Conservation (phyloP, 2,113 vertebrate species). For the Lonchura striata region DNA sequence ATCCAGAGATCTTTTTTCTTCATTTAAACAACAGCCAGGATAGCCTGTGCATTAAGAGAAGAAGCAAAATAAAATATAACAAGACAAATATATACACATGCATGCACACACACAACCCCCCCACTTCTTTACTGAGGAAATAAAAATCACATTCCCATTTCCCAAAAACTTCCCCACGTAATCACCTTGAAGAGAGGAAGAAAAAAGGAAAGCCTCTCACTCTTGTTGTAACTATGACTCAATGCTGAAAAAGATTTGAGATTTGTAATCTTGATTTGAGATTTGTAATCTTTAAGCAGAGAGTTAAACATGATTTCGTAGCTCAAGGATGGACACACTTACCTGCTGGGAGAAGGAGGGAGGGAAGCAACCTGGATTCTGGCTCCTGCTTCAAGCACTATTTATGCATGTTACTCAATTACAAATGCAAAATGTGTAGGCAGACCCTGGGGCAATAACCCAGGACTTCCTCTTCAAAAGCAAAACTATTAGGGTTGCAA, state of each 20-base stretch:
- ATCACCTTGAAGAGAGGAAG: neutral
- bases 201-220: neutral
- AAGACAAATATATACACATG: neutral
- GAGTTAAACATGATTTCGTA: neutral
- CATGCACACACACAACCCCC: neutral
- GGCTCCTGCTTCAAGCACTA: neutral
- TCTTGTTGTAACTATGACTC: neutral
- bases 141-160: neutral
- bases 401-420: constrained; percentile 34
- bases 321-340: constrained; percentile 15
- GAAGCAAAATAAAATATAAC: neutral
- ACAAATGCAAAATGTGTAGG: constrained; percentile 56
- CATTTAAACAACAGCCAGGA: neutral
- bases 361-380: constrained; percentile 16
- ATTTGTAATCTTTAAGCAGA: neutral
- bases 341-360: neutral
- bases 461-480: constrained; percentile 50
- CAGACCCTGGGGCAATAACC: constrained; percentile 19
- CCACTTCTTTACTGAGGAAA: neutral
- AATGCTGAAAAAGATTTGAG: neutral
- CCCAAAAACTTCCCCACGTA: neutral
- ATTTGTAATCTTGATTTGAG: neutral
- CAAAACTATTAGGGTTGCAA: constrained; percentile 50
- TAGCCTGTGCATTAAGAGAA: neutral
- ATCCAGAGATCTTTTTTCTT: neutral